Evolutionary conservation across 1,140 invertebrate species (phyloP), one percentile per base, ranked within the genome.

Genomic region (Teleopsis dalmanni): DNA sequence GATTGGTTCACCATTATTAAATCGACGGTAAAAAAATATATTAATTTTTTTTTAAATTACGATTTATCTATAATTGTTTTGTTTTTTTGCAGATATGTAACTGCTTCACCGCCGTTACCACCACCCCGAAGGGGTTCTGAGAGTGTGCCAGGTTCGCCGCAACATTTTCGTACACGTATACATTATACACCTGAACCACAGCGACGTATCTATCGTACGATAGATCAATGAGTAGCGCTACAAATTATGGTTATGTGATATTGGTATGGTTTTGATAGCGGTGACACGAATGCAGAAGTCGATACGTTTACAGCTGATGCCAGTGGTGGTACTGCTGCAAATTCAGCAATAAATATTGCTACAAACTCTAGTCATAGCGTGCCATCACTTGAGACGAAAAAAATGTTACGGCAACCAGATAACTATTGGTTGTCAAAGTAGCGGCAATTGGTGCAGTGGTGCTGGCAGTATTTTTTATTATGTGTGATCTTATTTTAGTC

Each of bases 101-200:
- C 79, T 19, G 80, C 82, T 13, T 79, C 80, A 38, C 82, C 82
- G 9, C 82, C 82, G n/a, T 73, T 82, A 52, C 82, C 81, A 25
- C 82, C 82, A 19, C 81, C 82, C 41, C 76, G 82, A 29, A 79
- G 81, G 1, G 66, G 80, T 3, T 82, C 81, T 0, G 82, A 84
- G 61, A 83, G 81, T 55, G 80, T 84, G 44, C 82, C 82, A 18
- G 81, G 81, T 33, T 84, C 81, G 34, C 83, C 83, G 23, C 81
- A 82, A 56, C 78, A 83, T 55, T 71, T 80, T 36, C 73, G 79
- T 51, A 75, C 80, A 19, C 75, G 80, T 56, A 77, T 84, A 50
- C 81, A 81, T 59, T 84, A 84, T 55, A 85, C 83, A 4, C 83
- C 83, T 8, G 82, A 85, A 70, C 82, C 81, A 14, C 82, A 84